Evolutionary conservation across 2,113 vertebrate genomes (phyloP).

Genomic region (Cyphomyrus discorhynchus): DNA sequence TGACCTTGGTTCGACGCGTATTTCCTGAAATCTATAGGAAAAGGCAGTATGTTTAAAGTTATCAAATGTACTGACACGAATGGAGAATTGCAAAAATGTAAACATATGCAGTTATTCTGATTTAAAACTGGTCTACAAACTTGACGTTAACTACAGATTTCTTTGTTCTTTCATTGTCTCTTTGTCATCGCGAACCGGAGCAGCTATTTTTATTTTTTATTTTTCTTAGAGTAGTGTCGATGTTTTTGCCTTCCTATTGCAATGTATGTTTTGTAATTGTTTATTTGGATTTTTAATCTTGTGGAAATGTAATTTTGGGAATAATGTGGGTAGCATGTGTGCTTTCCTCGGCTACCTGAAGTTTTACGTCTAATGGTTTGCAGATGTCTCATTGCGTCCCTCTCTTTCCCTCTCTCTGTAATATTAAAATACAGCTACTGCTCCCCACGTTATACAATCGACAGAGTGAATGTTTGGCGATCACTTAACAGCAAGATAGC

Average conservation of each 20-base stretch:
- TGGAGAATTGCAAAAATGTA: neutral
- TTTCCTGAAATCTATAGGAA: neutral
- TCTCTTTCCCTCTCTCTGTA: neutral
- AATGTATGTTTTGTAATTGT: slow-evolving; percentile 53
- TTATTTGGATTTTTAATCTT: slow-evolving; percentile 63
- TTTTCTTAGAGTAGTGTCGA: neutral
- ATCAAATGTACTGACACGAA: neutral
- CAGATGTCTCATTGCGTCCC: slow-evolving; percentile 56
- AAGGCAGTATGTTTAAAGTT: neutral
- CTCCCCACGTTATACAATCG: neutral
- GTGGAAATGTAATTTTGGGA: slow-evolving; percentile 66
- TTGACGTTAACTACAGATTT: neutral
- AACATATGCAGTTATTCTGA: neutral
- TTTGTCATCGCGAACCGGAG: neutral
- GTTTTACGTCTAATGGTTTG: slow-evolving; percentile 66
- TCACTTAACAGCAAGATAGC: neutral
- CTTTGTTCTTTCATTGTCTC: neutral
- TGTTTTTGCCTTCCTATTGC: slow-evolving; percentile 32
- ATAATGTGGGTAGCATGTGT: slow-evolving; percentile 70
- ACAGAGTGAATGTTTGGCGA: neutral
- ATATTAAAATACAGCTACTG: neutral
- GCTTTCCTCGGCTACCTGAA: slow-evolving; percentile 69
- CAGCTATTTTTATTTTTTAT: neutral
- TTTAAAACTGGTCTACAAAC: neutral
- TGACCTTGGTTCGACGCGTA: neutral